Percentiles rank a stretch among this genome's conserved stretches.
Evolutionary conservation across 2,797 vertebrate genomes (phyloP).

Genomic region (Myotis pilosus): DNA sequence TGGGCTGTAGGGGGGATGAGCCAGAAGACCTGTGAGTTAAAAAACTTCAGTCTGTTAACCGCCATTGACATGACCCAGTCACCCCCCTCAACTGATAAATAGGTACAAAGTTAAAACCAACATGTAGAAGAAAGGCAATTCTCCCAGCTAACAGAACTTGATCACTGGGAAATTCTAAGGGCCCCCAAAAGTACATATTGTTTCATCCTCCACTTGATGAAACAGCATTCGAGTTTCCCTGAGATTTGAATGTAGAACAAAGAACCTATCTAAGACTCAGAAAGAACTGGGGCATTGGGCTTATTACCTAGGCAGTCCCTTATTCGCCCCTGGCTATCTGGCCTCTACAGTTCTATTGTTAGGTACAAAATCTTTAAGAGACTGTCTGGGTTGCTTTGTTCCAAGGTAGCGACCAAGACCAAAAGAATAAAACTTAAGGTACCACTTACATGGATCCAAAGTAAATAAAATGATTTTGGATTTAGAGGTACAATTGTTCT

Average conservation of each 20-base stretch:
- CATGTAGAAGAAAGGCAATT: neutral
- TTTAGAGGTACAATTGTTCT: neutral
- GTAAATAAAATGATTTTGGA: constrained; percentile 31
- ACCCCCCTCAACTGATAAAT: constrained; percentile 50
- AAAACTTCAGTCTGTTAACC: constrained; percentile 71
- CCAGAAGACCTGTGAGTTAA: constrained; percentile 93
- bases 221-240: neutral
- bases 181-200: neutral
- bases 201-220: constrained; percentile 2
- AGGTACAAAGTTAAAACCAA: constrained; percentile 22
- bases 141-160: neutral
- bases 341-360: neutral
- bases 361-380: neutral
- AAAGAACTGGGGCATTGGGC: neutral
- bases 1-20: constrained; percentile 96
- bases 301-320: neutral
- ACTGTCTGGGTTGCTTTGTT: constrained; percentile 11
- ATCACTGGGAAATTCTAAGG: constrained; percentile 10
- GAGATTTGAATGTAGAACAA: neutral
- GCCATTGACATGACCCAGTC: constrained; percentile 71
- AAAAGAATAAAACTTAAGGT: constrained; percentile 4
- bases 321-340: neutral
- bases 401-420: neutral
- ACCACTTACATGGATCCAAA: constrained; percentile 1
- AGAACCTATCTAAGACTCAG: neutral